These are phyloP conservation scores for Hydraecia micacea DNA, from an alignment of 2,888 invertebrate genomes.

Conservation along the genomic window DNA sequence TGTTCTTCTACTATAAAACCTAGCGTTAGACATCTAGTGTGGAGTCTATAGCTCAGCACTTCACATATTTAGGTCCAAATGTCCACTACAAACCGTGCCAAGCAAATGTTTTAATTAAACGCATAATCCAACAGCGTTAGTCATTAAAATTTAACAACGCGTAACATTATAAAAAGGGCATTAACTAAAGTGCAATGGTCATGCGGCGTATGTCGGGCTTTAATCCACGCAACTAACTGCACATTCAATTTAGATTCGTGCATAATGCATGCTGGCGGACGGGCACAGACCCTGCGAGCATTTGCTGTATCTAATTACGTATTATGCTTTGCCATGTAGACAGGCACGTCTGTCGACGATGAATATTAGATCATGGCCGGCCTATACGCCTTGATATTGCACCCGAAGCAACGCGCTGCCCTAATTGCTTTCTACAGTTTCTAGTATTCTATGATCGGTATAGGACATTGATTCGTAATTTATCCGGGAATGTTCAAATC, in stretches of 20 bases:
- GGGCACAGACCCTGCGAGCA: conserved; percentile 81
- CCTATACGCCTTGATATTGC: conserved; percentile 80
- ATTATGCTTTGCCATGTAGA: conserved; percentile 88
- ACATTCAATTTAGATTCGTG: conserved; percentile 88
- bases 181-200: conserved; percentile 68
- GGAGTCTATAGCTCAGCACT: conserved; percentile 7
- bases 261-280: conserved; percentile 85
- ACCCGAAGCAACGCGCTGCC: conserved; percentile 73
- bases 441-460: conserved; percentile 38
- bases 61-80: conserved; percentile 9
- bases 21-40: conserved; percentile 1
- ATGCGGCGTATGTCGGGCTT: conserved; percentile 70
- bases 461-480: conserved; percentile 36
- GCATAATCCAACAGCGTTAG: conserved; percentile 34
- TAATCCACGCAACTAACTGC: conserved; percentile 85
- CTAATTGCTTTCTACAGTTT: conserved; percentile 76
- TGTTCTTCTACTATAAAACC: conserved; percentile 1
- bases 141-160: conserved; percentile 48
- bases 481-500: conserved; percentile 59
- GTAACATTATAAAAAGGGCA: conserved; percentile 64
- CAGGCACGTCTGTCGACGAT: conserved; percentile 85
- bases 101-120: conserved; percentile 43
- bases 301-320: conserved; percentile 89
- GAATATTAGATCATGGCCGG: conserved; percentile 87
- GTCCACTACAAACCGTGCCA: conserved; percentile 16